Base-by-base conservation (phyloP, 2,797 vertebrate species). In the Scolopax bukidnonensis region DNA sequence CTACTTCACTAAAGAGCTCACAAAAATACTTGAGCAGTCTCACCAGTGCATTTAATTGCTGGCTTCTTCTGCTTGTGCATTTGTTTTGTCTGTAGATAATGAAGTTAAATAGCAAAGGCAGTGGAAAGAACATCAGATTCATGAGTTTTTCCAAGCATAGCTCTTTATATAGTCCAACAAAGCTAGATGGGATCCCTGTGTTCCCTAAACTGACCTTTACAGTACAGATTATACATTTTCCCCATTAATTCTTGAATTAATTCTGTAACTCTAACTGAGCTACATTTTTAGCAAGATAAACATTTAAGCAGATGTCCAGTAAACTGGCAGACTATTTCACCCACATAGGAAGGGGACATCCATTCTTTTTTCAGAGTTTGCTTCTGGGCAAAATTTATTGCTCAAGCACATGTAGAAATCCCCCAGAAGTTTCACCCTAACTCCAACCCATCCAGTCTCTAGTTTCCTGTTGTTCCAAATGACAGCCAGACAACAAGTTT, bases 231-330 rank as follows among this genome's bases (percentile, higher is more conserved):
- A 41, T 36, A 25, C 50, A 54, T 60, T 90, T 94, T 61, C 5
- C 11, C 50, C 61, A 63, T 81, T 84, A 85, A 77, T 80, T 87
- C 30, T n/a, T 80, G 30, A 69, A 67, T 85, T 79, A 83, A 53
- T 84, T 79, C 59, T 57, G 11, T 61, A 90, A 64, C 28, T 70
- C 30, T 79, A 84, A 68, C 59, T 64, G 63, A 93, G n/a, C 30
- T 80, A 32, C 36, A 89, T 61, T 83, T 93, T 91, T 68, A 94
- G 32, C 43, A 89, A 85, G 60, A 36, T 16, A 89, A 93, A 73
- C 80, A 85, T 80, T 94, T 64, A 84, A 89, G 73, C 65, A 90
- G 48, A 27, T 90, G 87, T 83, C 84, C 81, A 64, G 30, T 85
- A 83, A 92, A 70, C 60, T 77, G 59, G 21, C 64, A 84, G 70